Base-by-base conservation (phyloP, 2,888 invertebrate genomes). In the Blomia tropicalis region DNA sequence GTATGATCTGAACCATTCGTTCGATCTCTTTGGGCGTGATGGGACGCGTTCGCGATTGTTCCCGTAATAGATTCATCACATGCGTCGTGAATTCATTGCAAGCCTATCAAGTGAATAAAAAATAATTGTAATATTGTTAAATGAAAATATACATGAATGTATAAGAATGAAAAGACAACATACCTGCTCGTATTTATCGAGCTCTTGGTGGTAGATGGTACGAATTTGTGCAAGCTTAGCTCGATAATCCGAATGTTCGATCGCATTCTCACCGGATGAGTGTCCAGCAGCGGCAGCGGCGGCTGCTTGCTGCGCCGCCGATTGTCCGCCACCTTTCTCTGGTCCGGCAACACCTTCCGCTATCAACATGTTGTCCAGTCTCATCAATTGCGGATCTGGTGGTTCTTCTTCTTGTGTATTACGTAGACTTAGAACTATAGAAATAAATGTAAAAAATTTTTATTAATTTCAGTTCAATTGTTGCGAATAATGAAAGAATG, bases 21-120 rank as follows among this genome's bases (percentile, higher is more conserved):
- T 98, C 96, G 70, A 99, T 98, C 78, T 99, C 98, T 78, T 82
- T 93, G 58, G 92, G 92, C 63, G 95, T 92, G 71, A 98, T 96
- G 60, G 96, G 96, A 70, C 96, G 80, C 69, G 95, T 96, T 71
- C 93, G 86, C 72, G 90, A 90, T 78, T 96, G 93, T 77, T 96
- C 92, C 63, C 93, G 79, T 67, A 96, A 79, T 70, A 96, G 79
- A 76, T 96, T 96, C 87, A 95, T 90, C 69, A 99, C 98, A 77
- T 99, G 98, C n/a, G 95, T 96, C 64, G 98, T 98, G 77, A 98
- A 98, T 79, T 99, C 96, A 76, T 91, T 92, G 79, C 98, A 98
- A n/a, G 96, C 96, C 81, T 84, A 74, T 47, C 65, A 66, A 44
- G 5, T 2, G 23, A 59, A 44, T 7, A 59, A 29, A 43, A 58